Percentiles rank a stretch among this genome's conserved stretches.
Conservation (phyloP, 2,888 invertebrate genomes). For the Mesoligia furuncula region DNA sequence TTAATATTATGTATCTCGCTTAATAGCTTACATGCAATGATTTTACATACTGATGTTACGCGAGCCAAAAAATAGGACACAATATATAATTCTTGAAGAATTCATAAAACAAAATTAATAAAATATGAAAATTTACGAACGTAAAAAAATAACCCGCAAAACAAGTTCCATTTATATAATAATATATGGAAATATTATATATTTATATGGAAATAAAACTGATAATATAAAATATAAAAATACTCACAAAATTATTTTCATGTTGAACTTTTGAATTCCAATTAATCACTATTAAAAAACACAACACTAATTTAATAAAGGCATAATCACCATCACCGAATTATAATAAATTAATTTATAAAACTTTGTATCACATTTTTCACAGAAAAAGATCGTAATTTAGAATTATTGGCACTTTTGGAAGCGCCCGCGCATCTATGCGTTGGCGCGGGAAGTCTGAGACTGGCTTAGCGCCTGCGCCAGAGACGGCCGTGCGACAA, state of each 20-base stretch:
- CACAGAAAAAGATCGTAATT: slow-evolving; percentile 41
- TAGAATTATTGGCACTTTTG: slow-evolving; percentile 49
- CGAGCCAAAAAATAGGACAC: neutral
- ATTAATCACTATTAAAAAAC: slow-evolving; percentile 37
- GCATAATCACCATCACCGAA: slow-evolving; percentile 61
- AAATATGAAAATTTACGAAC: neutral
- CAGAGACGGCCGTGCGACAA: slow-evolving; percentile 39
- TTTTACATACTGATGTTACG: neutral
- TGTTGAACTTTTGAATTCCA: slow-evolving; percentile 61
- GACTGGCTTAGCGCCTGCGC: slow-evolving; percentile 64
- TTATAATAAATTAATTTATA: slow-evolving; percentile 30
- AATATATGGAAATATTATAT: neutral
- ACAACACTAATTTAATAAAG: slow-evolving; percentile 54
- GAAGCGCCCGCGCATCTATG: slow-evolving; percentile 58
- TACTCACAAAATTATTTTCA: slow-evolving; percentile 71
- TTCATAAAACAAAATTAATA: neutral
- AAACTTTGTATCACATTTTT: slow-evolving; percentile 58
- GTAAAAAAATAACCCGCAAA: neutral
- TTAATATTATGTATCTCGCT: neutral
- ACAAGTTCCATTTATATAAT: slow-evolving; percentile 7
- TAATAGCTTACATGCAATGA: neutral
- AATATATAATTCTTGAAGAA: neutral
- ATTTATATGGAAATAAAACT: neutral
- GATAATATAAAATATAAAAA: slow-evolving; percentile 15
- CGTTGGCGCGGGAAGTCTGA: slow-evolving; percentile 59